A percentile compares a stretch with the other conserved stretches of the same genome.
Conservation (phyloP, 2,888 invertebrate genomes). For the Amblyjoppa fuscipennis region DNA sequence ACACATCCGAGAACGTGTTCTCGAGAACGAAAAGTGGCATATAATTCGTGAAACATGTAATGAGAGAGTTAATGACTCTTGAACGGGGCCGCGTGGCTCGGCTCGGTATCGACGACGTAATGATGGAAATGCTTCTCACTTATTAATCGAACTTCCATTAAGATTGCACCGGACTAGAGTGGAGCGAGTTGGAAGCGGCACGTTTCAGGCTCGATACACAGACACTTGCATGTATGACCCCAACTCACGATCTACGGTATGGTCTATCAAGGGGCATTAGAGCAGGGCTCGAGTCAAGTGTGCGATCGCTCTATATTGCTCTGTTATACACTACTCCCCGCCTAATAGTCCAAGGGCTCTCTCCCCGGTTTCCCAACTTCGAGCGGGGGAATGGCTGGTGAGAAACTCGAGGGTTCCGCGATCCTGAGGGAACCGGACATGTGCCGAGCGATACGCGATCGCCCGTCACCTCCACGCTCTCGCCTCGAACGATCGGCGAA, state of each 20-base stretch:
- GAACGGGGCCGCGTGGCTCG: conserved; percentile 72
- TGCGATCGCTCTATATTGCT: conserved; percentile 48
- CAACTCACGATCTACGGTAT: conserved; percentile 61
- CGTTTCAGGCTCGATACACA: conserved; percentile 67
- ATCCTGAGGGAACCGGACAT: conserved; percentile 82
- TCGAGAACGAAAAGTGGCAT: background rate
- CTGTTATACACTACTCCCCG: conserved; percentile 69
- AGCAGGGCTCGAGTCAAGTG: conserved; percentile 82
- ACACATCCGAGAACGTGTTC: conserved; percentile 1
- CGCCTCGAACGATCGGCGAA: conserved; percentile 66
- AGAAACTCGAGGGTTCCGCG: conserved; percentile 79
- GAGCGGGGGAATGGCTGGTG: conserved; percentile 71
- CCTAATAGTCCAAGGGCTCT: conserved; percentile 78
- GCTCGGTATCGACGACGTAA: conserved; percentile 67
- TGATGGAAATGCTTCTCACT: conserved; percentile 71
- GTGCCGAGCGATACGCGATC: conserved; percentile 71
- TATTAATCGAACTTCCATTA: conserved; percentile 80
- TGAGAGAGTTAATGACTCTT: conserved; percentile 21
- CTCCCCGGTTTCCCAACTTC: conserved; percentile 41
- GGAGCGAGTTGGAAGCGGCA: conserved; percentile 67
- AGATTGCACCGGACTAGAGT: conserved; percentile 60
- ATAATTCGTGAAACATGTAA: background rate
- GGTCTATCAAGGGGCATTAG: conserved; percentile 81
- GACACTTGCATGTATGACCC: conserved; percentile 21
- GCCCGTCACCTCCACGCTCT: conserved; percentile 40